Base-by-base conservation (phyloP, 2,797 vertebrate species). In the Diceros bicornis region DNA sequence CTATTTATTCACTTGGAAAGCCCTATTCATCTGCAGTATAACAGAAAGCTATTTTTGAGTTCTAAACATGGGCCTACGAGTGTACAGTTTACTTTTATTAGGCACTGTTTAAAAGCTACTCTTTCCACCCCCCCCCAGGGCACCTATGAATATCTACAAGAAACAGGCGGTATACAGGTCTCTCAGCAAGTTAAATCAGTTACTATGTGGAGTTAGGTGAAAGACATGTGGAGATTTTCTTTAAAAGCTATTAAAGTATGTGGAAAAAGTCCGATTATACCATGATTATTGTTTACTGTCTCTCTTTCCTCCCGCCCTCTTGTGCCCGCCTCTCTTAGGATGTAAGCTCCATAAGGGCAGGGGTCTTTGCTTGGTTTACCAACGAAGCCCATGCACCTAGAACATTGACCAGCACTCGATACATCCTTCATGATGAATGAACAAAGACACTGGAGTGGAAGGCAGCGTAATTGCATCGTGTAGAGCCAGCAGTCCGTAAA, bases 21-120 rank as follows among this genome's bases (percentile, higher is more conserved):
- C 32, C 55, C 55, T 87, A 68, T 68, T 90, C 47, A 89, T 91
- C 18, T 29, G 7, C 6, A 50, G 41, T 27, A 47, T 91, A 71
- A 64, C 20, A 47, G 29, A 59, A 93, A 93, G 68, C 59, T 94
- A 32, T 61, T 87, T 96, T 75, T 79, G 41, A 71, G n/a, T 62
- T 85, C 57, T 91, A 97, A 86, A 91, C 37, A 83, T 84, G 82
- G 72, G 17, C 77, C 50, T 62, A 17, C 27, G 50, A 61, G 13
- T 86, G 10, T 75, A 41, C 1, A 41, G 37, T 84, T 85, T 77
- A 59, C 91, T 91, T 97, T 92, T 84, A 93, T 62, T 91, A 68
- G 32, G 14, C 89, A 17, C 32, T 64, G 57, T 94, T 91, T 90
- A 37, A 95, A 78, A 87, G 44, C 17, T 66, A 50, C 25, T 86